These are phyloP conservation scores for Eumacrocentrus americanus DNA, from an alignment of 2,888 invertebrate genomes.

Conservation along the genomic window DNA sequence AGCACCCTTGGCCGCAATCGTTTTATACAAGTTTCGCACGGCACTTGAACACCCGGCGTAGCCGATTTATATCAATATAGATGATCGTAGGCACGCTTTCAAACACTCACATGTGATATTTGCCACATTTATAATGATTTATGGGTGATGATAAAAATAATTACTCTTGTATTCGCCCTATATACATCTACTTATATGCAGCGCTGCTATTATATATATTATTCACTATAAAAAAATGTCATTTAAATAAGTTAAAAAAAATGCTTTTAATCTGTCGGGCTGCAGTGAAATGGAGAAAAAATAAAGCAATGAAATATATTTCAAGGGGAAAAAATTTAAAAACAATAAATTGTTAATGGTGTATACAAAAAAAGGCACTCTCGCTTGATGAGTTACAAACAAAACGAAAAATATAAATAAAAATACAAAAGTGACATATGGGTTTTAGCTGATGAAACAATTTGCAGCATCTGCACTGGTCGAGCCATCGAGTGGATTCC, in stretches of 20 bases:
- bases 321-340: not conserved
- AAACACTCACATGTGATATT: no score
- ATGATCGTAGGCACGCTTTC: not conserved
- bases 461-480: constrained; percentile 73
- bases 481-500: constrained; percentile 64
- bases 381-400: not conserved
- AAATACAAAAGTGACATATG: not conserved
- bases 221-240: no score
- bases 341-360: not conserved
- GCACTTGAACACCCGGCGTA: not conserved
- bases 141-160: no score
- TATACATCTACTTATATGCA: not conserved
- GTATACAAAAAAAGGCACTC: not conserved
- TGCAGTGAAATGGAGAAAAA: no score
- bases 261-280: no score
- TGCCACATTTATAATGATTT: no score
- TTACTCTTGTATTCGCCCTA: no score
- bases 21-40: not conserved
- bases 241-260: no score
- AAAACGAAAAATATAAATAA: not conserved
- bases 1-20: no score
- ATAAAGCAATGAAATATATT: no score
- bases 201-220: no score
- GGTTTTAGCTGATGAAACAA: constrained; percentile 18
- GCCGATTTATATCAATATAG: not conserved